Evolutionary conservation across 2,797 vertebrate species (phyloP), one percentile per base, ranked within the genome.

Genomic region (Alca torda): DNA sequence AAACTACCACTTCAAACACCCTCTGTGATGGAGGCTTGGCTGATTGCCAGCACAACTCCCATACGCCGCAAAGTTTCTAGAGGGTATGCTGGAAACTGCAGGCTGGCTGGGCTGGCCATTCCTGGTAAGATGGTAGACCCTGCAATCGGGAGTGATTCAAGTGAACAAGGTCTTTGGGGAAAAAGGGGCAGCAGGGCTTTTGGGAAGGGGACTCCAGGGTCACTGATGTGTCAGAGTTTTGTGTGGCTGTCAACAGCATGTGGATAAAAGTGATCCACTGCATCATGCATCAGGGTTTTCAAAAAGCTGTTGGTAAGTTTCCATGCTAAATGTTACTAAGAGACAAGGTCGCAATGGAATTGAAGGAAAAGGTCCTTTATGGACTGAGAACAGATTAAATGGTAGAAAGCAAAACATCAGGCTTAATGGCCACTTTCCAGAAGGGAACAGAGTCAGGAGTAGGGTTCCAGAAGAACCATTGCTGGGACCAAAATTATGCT

Each of bases 241-340:
- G 9, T 51, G 35, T 37, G 41, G 30, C 7, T 43, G 19, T 72
- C 37, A 81, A 33, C 35, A 78, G 21, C 0, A 0, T 1, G 0
- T 21, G 23, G 17, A 45, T 20, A 57, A 53, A 68, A 72, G 23
- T 51, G 16, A 72, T 68, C 24, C 41, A 59, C 30, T 60, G 31
- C n/a, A 46, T 30, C 2, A 1, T 41, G 33, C 12, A 9, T 1
- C 30, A 21, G 4, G 20, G 8, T 63, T 90, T 82, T 76, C 20
- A 77, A 59, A 85, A 90, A 43, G 3, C 50, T 60, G 7, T 39
- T 83, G 46, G 5, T 15, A 64, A n/a, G 3, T 65, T 83, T 79
- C 13, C 18, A 8, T 1, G 4, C 5, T 59, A 45, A 60, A 74
- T 39, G 5, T 46, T 67, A 72, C 24, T 60, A n/a, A 48, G 23